Evolutionary conservation across 2,888 invertebrate genomes (phyloP), one percentile per base, ranked within the genome.

Genomic region (Cephus sareptanus): DNA sequence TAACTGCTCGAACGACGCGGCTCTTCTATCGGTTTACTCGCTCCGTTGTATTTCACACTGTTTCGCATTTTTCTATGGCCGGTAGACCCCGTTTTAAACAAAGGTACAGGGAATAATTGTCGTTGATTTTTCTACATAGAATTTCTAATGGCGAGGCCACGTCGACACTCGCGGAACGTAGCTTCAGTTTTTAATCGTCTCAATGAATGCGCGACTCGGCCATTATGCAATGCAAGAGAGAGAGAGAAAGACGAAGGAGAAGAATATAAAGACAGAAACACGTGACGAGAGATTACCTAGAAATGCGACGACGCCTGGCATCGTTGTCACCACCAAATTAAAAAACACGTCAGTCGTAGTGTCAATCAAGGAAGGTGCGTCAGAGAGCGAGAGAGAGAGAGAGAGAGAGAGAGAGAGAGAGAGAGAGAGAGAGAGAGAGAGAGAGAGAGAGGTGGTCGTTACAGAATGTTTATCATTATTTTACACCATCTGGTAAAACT

Each of bases 11-110:
- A 79, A 77, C 12, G 11, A 35, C 12, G 11, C 3, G 35, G 11
- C 12, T 35, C 12, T 35, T 12, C 35, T 12, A 35, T 35, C 35
- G 35, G 34, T 11, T 34, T 34, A 34, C 34, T 35, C 76, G 73
- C 15, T 73, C 77, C 75, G 75, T 73, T 68, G 34, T 79, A 68
- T 75, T 74, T 76, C 23, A 70, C 68, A 69, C 69, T 73, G 75
- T 81, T 73, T 73, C 34, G 35, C 76, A 76, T 9, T 15, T 15
- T 23, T 23, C 23, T 56, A 15, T 15, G 23, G 40, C 40, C 4
- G 23, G 6, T 56, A 56, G 40, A 9, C 9, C 4, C 9, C 4
- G 15, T 23, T 56, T 56, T 56, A 15, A 23, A 56, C 40, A 56
- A 56, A 23, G 40, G 9, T 56, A 23, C 23, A 23, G 23, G 23